phyloP scores from a whole-genome alignment of 2,797 vertebrate species.

The Rhincodon typus region DNA sequence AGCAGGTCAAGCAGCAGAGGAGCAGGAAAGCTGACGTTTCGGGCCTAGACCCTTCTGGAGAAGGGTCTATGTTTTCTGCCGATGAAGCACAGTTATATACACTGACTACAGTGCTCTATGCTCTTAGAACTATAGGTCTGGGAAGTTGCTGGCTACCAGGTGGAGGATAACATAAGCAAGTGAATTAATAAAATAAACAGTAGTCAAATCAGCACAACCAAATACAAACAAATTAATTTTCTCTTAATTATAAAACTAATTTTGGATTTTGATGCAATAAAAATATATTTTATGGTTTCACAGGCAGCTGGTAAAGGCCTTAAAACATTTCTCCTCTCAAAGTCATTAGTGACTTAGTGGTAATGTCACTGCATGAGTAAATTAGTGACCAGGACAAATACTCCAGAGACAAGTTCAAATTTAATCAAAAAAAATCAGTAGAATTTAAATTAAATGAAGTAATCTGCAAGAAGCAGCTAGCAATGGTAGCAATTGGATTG shows the following conservation, averaged over 20 bases:
- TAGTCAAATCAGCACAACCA: not conserved
- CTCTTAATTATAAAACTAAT: not conserved
- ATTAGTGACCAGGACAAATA: not conserved
- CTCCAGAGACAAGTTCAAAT: not conserved
- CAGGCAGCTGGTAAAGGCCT: too few relatives aligned
- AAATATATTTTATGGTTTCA: not conserved
- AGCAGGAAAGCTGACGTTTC: too few relatives aligned
- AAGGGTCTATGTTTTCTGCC: too few relatives aligned
- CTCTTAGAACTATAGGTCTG: not conserved
- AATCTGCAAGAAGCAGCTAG: not conserved
- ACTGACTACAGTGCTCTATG: not conserved
- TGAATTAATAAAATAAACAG: not conserved
- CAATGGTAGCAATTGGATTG: not conserved
- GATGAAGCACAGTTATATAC: not conserved
- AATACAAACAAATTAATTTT: not conserved
- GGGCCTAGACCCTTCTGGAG: too few relatives aligned
- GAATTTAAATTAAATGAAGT: not conserved
- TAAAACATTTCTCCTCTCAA: not conserved
- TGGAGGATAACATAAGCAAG: not conserved
- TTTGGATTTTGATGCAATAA: not conserved
- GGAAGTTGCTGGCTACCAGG: not conserved
- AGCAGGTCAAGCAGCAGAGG: too few relatives aligned
- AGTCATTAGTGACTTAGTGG: not conserved
- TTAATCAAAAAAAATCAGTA: not conserved
- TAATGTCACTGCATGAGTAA: not conserved